Percentiles rank a stretch among this genome's conserved stretches.
Conservation (phyloP, 2,113 vertebrate genomes). For the Sinocyclocheilus grahami region DNA sequence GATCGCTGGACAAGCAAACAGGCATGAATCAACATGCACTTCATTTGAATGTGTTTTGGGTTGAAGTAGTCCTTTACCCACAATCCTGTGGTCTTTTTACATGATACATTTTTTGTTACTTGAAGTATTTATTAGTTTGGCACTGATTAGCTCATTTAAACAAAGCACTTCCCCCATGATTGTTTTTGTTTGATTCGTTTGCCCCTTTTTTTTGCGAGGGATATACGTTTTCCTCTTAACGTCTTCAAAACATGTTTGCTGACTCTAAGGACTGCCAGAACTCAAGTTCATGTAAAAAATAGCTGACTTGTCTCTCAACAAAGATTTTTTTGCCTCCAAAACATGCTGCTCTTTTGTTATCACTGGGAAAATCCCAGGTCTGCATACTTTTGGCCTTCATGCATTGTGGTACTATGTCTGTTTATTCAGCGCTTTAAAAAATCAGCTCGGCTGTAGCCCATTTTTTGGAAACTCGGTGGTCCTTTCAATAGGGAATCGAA, state of each 20-base stretch:
- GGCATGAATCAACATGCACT: slow-evolving; percentile 39
- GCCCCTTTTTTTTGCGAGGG: neutral
- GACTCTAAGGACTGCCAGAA: slow-evolving; percentile 33
- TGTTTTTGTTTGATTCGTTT: slow-evolving; percentile 39
- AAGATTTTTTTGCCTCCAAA: slow-evolving; percentile 64
- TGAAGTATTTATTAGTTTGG: slow-evolving; percentile 83
- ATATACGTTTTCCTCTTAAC: slow-evolving; percentile 12
- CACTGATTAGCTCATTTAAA: slow-evolving; percentile 65
- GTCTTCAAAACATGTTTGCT: slow-evolving; percentile 28
- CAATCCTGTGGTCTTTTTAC: slow-evolving; percentile 38
- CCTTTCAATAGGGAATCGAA: slow-evolving; percentile 62
- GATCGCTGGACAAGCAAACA: slow-evolving; percentile 45
- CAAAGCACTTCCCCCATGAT: slow-evolving; percentile 42
- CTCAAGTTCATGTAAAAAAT: slow-evolving; percentile 38
- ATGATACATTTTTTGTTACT: slow-evolving; percentile 69
- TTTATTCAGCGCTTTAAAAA: slow-evolving; percentile 72
- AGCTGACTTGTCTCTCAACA: slow-evolving; percentile 43
- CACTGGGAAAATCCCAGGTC: slow-evolving; percentile 58
- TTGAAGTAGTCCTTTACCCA: slow-evolving; percentile 45
- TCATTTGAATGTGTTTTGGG: slow-evolving; percentile 65
- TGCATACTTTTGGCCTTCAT: slow-evolving; percentile 69
- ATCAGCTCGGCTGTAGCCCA: slow-evolving; percentile 67
- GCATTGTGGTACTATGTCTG: slow-evolving; percentile 73
- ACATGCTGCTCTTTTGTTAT: slow-evolving; percentile 82
- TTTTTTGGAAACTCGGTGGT: slow-evolving; percentile 54